Evolutionary conservation across 2,113 vertebrate species (phyloP).

Genomic region (Urocitellus parryii): DNA sequence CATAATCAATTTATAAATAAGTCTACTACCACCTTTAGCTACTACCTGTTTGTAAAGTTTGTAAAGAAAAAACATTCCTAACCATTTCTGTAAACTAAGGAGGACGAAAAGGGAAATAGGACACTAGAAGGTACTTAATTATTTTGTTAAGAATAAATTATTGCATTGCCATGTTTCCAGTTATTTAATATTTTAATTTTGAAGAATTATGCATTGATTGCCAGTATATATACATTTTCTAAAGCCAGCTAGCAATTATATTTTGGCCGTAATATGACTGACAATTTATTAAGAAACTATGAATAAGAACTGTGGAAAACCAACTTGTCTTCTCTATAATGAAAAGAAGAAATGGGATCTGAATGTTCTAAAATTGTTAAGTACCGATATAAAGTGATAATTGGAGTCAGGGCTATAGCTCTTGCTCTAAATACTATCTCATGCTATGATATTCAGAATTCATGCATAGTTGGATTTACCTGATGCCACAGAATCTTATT

Average conservation of each 20-base stretch:
- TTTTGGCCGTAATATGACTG: neutral
- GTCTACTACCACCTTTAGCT: neutral
- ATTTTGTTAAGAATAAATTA: neutral
- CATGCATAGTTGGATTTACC: neutral
- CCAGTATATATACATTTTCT: neutral
- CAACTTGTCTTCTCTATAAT: neutral
- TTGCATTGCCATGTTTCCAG: neutral
- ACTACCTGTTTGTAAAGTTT: neutral
- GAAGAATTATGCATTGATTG: neutral
- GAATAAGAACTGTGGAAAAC: neutral
- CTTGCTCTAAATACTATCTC: neutral
- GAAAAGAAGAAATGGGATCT: neutral
- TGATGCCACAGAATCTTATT: neutral
- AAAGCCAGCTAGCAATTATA: neutral
- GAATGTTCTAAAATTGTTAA: neutral
- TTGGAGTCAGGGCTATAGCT: neutral
- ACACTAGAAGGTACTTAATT: neutral
- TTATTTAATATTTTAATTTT: neutral
- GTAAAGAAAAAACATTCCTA: neutral
- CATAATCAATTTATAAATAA: neutral
- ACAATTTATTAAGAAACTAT: neutral
- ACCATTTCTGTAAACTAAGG: neutral
- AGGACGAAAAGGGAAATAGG: neutral
- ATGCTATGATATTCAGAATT: neutral
- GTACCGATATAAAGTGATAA: neutral